Percentiles rank a stretch among this genome's conserved stretches.
Evolutionary conservation across 37 sponge, comb jelly and placozoan species (phyloP).

Genomic region (Theonella swinhoei): DNA sequence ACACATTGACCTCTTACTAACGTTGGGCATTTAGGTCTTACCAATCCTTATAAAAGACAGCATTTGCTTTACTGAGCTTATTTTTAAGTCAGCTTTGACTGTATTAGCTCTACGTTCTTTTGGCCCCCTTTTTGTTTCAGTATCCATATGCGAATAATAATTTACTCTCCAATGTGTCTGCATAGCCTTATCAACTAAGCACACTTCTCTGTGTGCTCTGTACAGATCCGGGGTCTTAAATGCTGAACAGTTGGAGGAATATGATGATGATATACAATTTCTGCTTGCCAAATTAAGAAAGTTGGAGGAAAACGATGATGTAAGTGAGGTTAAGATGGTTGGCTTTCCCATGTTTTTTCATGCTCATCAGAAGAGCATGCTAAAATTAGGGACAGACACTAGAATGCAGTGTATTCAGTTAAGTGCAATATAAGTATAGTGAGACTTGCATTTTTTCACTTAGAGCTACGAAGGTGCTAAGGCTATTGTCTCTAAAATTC

Average conservation of each 20-base stretch:
- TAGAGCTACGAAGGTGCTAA: background rate
- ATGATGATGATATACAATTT: conserved; percentile 46
- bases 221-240: conserved; percentile 30
- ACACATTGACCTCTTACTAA: too few species aligned
- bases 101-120: background rate
- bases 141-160: too few species aligned
- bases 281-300: conserved; percentile 50
- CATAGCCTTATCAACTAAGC: too few species aligned
- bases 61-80: too few species aligned
- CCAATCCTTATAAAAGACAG: too few species aligned
- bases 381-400: too few species aligned
- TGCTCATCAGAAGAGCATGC: background rate
- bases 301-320: conserved; percentile 28
- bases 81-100: too few species aligned
- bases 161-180: too few species aligned
- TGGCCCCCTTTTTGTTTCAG: background rate
- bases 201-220: too few species aligned
- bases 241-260: conserved; percentile 42
- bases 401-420: too few species aligned
- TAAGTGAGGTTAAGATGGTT: conserved; percentile 7
- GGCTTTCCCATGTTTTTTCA: background rate
- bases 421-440: too few species aligned
- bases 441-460: conserved; percentile 1
- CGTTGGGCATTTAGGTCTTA: too few species aligned
- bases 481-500: conserved; percentile 29